Evolutionary conservation across 1,140 invertebrate genomes (phyloP), one percentile per base, ranked within the genome.

Genomic region (Cepaea nemoralis): DNA sequence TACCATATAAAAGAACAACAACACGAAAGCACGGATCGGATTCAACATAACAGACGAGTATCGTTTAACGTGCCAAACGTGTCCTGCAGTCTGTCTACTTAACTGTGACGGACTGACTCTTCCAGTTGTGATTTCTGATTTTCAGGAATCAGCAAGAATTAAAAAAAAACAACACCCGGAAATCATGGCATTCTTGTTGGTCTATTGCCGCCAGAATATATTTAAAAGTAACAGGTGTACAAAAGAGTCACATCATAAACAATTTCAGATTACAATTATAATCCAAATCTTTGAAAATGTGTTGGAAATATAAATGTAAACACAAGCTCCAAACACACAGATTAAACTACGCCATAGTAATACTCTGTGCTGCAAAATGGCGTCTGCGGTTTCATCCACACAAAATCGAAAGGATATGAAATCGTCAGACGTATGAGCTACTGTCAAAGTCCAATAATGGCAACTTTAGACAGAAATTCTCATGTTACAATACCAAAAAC

Each of bases 361-460:
- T 80, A 66, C 78, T 70, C 59, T 63, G 59, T 63, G 73, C 35
- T 59, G 69, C 71, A 86, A 86, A 78, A 86, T 86, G 85, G 85
- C 85, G 85, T 85, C 84, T 83, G 83, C 79, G 83, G 83, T 80
- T 79, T 82, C 31, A 55, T 40, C 40, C 50, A 63, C 75, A 2
- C 3, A 77, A 33, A 35, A 55, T 77, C 75, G 75, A 63, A 63
- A 77, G 75, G 75, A 42, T 75, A 55, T 63, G 27, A 31, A 2
- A 27, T 31, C 10, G 33, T 31, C 22, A 55, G 3, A 55, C 5
- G 8, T 19, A 48, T 24, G n/a, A 45, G 42, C 42, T 45, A 45
- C 42, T 45, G 42, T 6, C 16, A 16, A 45, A 45, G 16, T 45
- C 42, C 6, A 45, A 45, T 45, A 45, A 45, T 45, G 16, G 16